Percentiles rank a stretch among this genome's conserved stretches.
These are phyloP conservation scores for Platynereis dumerilii DNA, from an alignment of 2,888 invertebrate species.

Conservation along the genomic window DNA sequence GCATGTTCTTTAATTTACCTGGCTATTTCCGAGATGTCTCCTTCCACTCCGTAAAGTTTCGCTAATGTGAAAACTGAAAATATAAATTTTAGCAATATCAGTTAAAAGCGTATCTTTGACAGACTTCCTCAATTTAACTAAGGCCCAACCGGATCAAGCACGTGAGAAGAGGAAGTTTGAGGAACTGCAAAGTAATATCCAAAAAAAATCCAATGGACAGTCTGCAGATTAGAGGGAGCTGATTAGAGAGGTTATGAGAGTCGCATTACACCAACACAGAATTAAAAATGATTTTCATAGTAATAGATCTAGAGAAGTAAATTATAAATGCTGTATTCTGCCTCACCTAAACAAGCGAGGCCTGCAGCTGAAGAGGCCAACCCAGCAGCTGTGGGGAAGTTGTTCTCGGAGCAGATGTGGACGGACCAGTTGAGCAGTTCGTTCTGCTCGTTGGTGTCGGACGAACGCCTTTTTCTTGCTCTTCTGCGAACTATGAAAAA, in stretches of 20 bases:
- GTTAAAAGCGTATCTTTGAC: no score
- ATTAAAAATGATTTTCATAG: neutral
- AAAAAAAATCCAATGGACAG: no score
- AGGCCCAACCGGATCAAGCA: no score
- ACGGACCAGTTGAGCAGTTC: slow-evolving; percentile 44
- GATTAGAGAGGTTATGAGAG: no score
- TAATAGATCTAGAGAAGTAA: no score
- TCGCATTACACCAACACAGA: no score
- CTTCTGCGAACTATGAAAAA: slow-evolving; percentile 66
- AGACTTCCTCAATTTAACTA: no score
- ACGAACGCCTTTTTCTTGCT: slow-evolving; percentile 52
- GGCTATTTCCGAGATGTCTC: slow-evolving; percentile 67
- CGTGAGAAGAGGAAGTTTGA: no score
- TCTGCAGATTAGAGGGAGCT: no score
- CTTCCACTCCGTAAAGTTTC: slow-evolving; percentile 55
- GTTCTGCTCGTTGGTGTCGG: slow-evolving; percentile 8
- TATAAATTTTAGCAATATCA: neutral
- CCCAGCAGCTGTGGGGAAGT: slow-evolving; percentile 98
- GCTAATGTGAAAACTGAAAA: slow-evolving; percentile 76
- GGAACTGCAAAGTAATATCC: no score
- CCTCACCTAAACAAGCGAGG: slow-evolving; percentile 83
- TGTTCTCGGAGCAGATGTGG: slow-evolving; percentile 74
- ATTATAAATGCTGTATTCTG: neutral
- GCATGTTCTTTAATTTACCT: slow-evolving; percentile 61
- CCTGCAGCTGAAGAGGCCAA: slow-evolving; percentile 98